Base-by-base conservation (phyloP, 2,797 vertebrate genomes). In the Eurystomus glaucurus region DNA sequence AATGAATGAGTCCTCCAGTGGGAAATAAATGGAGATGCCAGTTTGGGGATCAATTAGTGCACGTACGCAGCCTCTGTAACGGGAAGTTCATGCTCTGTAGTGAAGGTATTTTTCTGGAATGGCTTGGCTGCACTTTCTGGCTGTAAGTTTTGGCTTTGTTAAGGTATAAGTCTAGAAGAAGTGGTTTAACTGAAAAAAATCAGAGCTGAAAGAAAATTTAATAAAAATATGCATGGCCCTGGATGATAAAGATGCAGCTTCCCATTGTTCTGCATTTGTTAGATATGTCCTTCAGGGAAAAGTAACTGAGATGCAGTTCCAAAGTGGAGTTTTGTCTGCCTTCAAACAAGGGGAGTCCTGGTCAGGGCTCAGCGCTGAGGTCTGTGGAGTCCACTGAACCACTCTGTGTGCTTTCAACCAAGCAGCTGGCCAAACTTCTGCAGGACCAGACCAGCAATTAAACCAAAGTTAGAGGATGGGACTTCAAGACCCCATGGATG, bases 11-110 rank as follows among this genome's bases (percentile, higher is more conserved):
- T 90, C 21, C 60, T 87, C 90, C 74, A 51, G 93, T 50, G 92
- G 95, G 94, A 94, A 96, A 96, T 87, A 80, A 89, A 96, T 89
- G 41, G 74, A 82, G 89, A 95, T 80, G 70, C 83, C 77, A 87
- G 80, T 91, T 61, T 94, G 68, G 70, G 90, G 90, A 96, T 97
- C 94, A 93, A 61, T 96, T 90, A 91, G 45, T 23, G 55, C 41
- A 58, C 41, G 61, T 39, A 58, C 17, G 65, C 61, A 75, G 70
- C 51, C 46, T 85, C 31, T 61, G 0, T 74, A 94, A 68, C 21
- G 46, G 90, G 50, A 85, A 48, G 48, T 55, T 76, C 37, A 19
- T 23, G 65, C 28, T 72, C 85, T 37, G 25, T 41, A 85, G 58
- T 41, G 55, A 70, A 77, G 80, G 39, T 64, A 18, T 94, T 85